phyloP scores from a whole-genome alignment of 2,797 vertebrate genomes.

The Enteromius fasciolatus region DNA sequence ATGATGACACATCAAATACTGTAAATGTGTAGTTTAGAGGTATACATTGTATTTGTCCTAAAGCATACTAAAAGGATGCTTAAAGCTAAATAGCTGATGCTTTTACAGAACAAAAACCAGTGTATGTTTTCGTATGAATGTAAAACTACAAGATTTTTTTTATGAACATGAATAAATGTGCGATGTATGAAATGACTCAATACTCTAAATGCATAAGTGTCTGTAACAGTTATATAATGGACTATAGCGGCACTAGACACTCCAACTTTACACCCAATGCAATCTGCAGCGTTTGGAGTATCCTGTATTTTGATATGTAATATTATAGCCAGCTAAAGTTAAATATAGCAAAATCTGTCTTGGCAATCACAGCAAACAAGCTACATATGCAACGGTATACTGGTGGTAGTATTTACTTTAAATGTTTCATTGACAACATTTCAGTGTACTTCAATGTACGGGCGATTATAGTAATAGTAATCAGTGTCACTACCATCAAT shows the following conservation, averaged over 20 bases:
- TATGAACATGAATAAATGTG: neutral
- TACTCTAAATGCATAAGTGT: neutral
- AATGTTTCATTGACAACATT: conserved; percentile 6
- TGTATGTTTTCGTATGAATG: conserved; percentile 8
- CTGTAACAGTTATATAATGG: conserved; percentile 3
- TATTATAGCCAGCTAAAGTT: conserved; percentile 74
- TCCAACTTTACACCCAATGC: conserved; percentile 72
- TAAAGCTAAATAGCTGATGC: conserved; percentile 13
- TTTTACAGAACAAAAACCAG: conserved; percentile 6
- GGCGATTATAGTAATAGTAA: conserved; percentile 9
- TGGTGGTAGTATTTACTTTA: conserved; percentile 2
- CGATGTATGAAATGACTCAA: conserved; percentile 8
- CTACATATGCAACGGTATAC: neutral
- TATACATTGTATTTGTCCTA: conserved; percentile 16
- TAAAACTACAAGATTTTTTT: conserved; percentile 11
- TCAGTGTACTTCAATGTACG: neutral
- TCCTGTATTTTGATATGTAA: conserved; percentile 84
- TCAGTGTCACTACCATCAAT: neutral
- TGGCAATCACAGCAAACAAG: conserved; percentile 32
- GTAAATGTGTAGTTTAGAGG: conserved; percentile 29
- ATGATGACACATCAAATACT: conserved; percentile 14
- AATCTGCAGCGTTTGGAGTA: conserved; percentile 78
- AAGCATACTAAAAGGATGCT: conserved; percentile 6
- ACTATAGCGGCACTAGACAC: neutral
- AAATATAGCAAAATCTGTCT: conserved; percentile 78